phyloP scores from a whole-genome alignment of 2,113 vertebrate genomes.

The Zosterops lateralis region DNA sequence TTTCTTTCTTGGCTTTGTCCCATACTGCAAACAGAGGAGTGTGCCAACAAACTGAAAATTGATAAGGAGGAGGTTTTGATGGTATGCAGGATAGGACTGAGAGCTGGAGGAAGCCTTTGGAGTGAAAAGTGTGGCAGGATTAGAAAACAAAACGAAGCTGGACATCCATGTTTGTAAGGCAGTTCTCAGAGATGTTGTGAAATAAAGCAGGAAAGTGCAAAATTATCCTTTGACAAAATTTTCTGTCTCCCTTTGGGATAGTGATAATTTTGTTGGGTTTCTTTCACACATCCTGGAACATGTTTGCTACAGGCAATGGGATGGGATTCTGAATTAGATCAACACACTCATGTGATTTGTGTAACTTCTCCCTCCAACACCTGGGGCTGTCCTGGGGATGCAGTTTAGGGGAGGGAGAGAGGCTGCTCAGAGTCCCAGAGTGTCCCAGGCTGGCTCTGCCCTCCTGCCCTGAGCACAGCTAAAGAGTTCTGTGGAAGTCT shows the following conservation, averaged over 20 bases:
- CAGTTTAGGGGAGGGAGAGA: neutral
- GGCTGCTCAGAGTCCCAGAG: neutral
- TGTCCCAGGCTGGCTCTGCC: neutral
- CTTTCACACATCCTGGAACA: neutral
- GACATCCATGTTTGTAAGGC: neutral
- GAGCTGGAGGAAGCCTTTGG: neutral
- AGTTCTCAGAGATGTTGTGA: neutral
- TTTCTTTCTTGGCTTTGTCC: neutral
- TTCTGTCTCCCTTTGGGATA: neutral
- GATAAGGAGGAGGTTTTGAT: neutral
- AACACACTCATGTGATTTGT: neutral
- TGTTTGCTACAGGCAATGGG: accelerated
- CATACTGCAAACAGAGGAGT: neutral
- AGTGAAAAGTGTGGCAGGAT: neutral
- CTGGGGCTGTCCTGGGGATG: neutral
- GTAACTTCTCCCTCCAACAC: accelerated
- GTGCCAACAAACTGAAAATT: neutral
- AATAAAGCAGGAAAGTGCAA: neutral
- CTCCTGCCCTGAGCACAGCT: neutral
- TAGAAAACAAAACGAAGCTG: neutral
- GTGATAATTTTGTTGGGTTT: neutral
- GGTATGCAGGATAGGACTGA: neutral
- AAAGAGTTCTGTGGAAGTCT: neutral
- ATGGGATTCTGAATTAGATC: neutral
- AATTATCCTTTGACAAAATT: neutral